Conservation (phyloP, 2,888 invertebrate genomes). For the Drosophila atripex region DNA sequence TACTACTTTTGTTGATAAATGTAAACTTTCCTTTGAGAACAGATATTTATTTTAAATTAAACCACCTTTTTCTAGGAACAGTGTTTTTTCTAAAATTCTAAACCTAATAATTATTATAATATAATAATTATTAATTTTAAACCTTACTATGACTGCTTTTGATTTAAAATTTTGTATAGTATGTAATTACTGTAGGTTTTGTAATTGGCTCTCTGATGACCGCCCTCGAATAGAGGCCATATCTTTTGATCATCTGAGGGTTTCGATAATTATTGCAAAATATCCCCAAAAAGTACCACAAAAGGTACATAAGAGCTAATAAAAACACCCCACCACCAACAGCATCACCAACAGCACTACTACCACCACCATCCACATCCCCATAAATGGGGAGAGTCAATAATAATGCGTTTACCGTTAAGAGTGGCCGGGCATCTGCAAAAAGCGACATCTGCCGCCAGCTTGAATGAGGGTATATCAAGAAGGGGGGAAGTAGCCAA, state of each 20-base stretch:
- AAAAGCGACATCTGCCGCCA: conserved; percentile 58
- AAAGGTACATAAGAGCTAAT: conserved; percentile 14
- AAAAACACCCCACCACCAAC: conserved; percentile 34
- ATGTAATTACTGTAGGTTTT: conserved; percentile 37
- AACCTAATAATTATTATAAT: too few relatives aligned
- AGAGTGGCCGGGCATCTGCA: conserved; percentile 64
- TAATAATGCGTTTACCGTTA: conserved; percentile 72
- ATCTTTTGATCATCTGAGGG: conserved; percentile 24
- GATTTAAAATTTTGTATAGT: too few relatives aligned
- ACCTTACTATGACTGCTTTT: too few relatives aligned
- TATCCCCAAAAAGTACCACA: conserved; percentile 14
- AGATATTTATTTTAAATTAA: too few relatives aligned
- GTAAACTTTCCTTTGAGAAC: background rate
- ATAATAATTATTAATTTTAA: too few relatives aligned
- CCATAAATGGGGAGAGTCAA: conserved; percentile 49
- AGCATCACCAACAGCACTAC: too few relatives aligned
- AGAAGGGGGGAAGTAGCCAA: conserved; percentile 3
- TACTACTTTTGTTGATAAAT: background rate
- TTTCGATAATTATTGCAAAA: conserved; percentile 12
- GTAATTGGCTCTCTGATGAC: conserved; percentile 57
- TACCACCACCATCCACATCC: conserved; percentile 10
- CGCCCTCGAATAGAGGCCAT: conserved; percentile 46
- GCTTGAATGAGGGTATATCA: conserved; percentile 24
- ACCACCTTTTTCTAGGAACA: too few relatives aligned
- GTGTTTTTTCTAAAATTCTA: too few relatives aligned